A percentile compares a stretch with the other conserved stretches of the same genome.
phyloP scores from a whole-genome alignment of 2,888 invertebrate species.

The Orchesella flavescens region DNA sequence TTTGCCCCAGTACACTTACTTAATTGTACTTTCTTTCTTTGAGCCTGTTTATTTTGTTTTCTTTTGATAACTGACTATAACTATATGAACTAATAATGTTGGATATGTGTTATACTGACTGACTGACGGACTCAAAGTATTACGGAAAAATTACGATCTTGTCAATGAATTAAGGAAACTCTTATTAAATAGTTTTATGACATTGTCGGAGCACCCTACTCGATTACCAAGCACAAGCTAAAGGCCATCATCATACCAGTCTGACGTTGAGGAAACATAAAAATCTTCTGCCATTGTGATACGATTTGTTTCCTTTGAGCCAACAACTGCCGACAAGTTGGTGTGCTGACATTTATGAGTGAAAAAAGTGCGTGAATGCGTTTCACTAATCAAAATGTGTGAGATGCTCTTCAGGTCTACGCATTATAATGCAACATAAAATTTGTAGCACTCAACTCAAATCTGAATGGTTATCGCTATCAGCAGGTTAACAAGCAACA shows the following conservation, averaged over 20 bases:
- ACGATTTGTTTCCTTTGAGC: constrained; percentile 37
- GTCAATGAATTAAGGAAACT: constrained; percentile 36
- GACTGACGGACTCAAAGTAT: constrained; percentile 4
- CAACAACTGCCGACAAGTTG: constrained; percentile 27
- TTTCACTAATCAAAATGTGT: constrained; percentile 1
- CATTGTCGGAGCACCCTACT: constrained; percentile 8
- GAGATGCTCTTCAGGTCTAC: background rate
- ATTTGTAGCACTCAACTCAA: no score
- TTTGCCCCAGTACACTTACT: constrained; percentile 20
- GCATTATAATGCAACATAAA: no score
- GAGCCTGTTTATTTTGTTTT: constrained; percentile 36
- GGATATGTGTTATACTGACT: background rate
- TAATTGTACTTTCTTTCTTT: constrained; percentile 42
- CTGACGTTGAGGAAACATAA: no score
- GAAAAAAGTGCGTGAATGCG: constrained; percentile 35
- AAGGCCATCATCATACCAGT: background rate
- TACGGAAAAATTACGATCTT: constrained; percentile 27
- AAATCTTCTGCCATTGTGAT: background rate
- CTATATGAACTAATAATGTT: background rate
- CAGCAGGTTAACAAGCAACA: no score
- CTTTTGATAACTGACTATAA: background rate
- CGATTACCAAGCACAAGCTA: background rate
- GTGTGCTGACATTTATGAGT: constrained; percentile 30
- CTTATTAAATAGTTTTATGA: constrained; percentile 38
- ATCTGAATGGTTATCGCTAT: no score